Conservation (phyloP, 2,113 vertebrate genomes). For the Lophura nycthemera region DNA sequence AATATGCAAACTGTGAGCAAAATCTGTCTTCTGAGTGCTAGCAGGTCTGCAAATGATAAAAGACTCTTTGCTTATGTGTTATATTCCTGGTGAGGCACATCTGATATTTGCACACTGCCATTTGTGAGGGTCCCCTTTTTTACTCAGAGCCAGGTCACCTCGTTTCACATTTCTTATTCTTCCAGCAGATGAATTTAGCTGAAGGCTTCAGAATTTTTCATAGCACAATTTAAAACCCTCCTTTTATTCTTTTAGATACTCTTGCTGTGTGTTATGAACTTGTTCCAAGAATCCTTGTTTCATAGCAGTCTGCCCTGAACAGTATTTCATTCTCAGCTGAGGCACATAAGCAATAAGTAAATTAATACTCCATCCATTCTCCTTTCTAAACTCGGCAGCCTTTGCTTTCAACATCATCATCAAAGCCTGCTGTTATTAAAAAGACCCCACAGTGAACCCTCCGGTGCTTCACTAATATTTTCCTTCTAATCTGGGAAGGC, state of each 20-base stretch:
- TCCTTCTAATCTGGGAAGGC: conserved; percentile 39
- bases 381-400: conserved; percentile 24
- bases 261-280: conserved; percentile 27
- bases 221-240: background rate
- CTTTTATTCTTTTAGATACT: conserved; percentile 1
- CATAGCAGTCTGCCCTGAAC: conserved; percentile 33
- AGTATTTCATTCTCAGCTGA: conserved; percentile 41
- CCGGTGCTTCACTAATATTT: conserved; percentile 17
- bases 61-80: background rate
- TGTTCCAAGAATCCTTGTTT: conserved; percentile 23
- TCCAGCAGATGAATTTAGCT: background rate
- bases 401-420: conserved; percentile 27
- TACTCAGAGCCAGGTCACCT: background rate
- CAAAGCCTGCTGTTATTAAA: background rate
- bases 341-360: background rate
- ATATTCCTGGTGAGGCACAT: background rate
- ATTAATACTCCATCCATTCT: conserved; percentile 34
- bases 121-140: background rate
- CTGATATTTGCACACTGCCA: background rate
- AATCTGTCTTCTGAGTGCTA: background rate
- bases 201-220: background rate
- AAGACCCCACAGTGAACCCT: background rate
- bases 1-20: background rate
- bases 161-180: background rate
- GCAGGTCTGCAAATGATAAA: background rate